Conservation (phyloP, 35 echinoderm and acorn worm genomes). For the Nesometra sesokonis region DNA sequence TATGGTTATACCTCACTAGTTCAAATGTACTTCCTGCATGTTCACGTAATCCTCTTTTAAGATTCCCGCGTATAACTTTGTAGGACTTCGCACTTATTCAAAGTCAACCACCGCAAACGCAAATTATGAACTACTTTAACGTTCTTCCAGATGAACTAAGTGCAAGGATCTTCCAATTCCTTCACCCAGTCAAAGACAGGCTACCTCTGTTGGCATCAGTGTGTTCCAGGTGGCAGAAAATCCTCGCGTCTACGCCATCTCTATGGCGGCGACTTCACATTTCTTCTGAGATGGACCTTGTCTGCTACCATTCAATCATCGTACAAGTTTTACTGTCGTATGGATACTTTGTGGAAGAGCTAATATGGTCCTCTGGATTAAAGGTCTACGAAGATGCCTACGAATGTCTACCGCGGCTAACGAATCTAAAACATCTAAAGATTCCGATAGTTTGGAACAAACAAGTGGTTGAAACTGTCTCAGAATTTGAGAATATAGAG, state of each 20-base stretch:
- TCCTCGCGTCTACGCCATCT: constrained; percentile 39
- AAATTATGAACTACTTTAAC: constrained; percentile 34
- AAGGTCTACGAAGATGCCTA: constrained; percentile 79
- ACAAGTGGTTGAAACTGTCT: constrained; percentile 59
- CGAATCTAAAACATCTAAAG: constrained; percentile 42
- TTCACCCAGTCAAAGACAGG: constrained; percentile 61
- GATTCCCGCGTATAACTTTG: too few species aligned
- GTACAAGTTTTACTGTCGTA: constrained; percentile 58
- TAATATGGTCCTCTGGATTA: constrained; percentile 57
- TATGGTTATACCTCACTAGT: too few species aligned
- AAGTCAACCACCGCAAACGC: too few species aligned
- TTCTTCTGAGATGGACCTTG: constrained; percentile 13
- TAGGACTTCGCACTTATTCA: too few species aligned
- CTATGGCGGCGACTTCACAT: constrained; percentile 73
- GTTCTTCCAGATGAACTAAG: constrained; percentile 66
- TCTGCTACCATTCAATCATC: constrained; percentile 29
- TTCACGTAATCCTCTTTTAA: too few species aligned
- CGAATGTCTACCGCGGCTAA: constrained; percentile 53
- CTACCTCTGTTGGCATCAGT: constrained; percentile 61
- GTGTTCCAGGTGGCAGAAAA: constrained; percentile 68
- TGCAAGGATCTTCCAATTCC: constrained; percentile 57
- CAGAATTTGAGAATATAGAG: constrained; percentile 45
- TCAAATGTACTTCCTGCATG: too few species aligned
- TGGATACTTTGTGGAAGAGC: constrained; percentile 56
- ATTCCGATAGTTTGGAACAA: constrained; percentile 83